A percentile compares a stretch with the other conserved stretches of the same genome.
phyloP scores from a whole-genome alignment of 2,113 vertebrate species.

The Sorex araneus region DNA sequence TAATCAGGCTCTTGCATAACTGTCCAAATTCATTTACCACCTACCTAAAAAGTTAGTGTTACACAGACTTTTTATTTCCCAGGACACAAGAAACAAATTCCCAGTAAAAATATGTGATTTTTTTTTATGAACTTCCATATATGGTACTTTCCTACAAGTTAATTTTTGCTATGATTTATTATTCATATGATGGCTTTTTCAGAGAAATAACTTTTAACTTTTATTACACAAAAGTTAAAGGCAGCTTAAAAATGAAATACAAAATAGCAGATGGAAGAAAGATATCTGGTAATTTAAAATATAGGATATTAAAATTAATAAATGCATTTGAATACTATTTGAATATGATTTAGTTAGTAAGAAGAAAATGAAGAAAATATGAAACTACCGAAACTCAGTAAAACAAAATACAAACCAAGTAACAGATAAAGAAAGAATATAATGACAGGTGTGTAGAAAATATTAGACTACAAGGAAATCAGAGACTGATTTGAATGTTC shows the following conservation, averaged over 20 bases:
- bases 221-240: not conserved
- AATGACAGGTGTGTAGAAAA: not conserved
- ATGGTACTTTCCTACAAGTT: not conserved
- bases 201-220: not conserved
- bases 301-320: not conserved
- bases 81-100: not conserved
- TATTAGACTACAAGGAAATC: not conserved
- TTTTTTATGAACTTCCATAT: not conserved
- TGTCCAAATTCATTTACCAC: not conserved
- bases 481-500: conserved; percentile 2
- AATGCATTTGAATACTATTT: not conserved
- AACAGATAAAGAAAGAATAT: not conserved
- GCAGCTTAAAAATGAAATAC: not conserved
- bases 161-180: not conserved
- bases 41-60: not conserved
- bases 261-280: not conserved
- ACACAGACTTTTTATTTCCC: not conserved
- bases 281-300: not conserved
- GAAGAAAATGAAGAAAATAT: not conserved
- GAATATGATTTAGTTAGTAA: not conserved
- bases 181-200: not conserved
- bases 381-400: not conserved
- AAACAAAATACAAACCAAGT: not conserved
- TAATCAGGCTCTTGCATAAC: not conserved
- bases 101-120: not conserved